Base-by-base conservation (phyloP, 2,888 invertebrate genomes). In the Dicyrtoma fusca region DNA sequence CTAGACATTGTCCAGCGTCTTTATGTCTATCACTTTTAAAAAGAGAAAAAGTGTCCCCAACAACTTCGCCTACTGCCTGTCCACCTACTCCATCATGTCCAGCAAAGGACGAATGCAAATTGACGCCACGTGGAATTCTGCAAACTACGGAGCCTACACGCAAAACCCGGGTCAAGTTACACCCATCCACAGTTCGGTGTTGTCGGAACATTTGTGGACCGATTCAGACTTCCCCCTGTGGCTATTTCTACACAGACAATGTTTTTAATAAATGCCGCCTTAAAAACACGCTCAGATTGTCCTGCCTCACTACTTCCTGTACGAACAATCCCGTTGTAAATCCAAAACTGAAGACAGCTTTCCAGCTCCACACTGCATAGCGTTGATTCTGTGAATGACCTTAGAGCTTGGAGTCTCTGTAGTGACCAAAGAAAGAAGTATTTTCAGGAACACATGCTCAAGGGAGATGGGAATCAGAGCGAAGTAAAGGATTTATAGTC, bases 351-450 rank as follows among this genome's bases (percentile, higher is more conserved):
- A 17, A 69, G 34, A 47, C 8, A 59, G 23, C 45, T 75, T 13
- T 77, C 77, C 11, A 73, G 73, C 1, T 65, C 70, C 34, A 77
- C 76, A 0, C 21, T 77, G 6, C 77, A 77, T 55, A 59, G 73
- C n/a, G 63, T 72, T 47, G 75, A 77, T 6, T 74, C 74, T 26
- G 55, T 77, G 21, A 73, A 69, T 34, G 77, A 77, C 59, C 45
- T 76, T 6, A 63, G 77, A 42, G 72, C 77, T n/a, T 77, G 77
- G 77, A 70, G 75, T 47, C 10, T 73, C 8, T 75, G 75, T 61
- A 68, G 61, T 25, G 69, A 51, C 11, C 69, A 75, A 42, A 57
- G 73, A 17, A 72, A 74, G n/a, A 63, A 63, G 47, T 69, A 77
- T 64, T 77, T 72, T 25, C 51, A 73, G 13, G 74, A 77, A 45